A percentile compares a stretch with the other conserved stretches of the same genome.
Evolutionary conservation across 2,113 vertebrate genomes (phyloP).

Genomic region (Australoheros scitulus): DNA sequence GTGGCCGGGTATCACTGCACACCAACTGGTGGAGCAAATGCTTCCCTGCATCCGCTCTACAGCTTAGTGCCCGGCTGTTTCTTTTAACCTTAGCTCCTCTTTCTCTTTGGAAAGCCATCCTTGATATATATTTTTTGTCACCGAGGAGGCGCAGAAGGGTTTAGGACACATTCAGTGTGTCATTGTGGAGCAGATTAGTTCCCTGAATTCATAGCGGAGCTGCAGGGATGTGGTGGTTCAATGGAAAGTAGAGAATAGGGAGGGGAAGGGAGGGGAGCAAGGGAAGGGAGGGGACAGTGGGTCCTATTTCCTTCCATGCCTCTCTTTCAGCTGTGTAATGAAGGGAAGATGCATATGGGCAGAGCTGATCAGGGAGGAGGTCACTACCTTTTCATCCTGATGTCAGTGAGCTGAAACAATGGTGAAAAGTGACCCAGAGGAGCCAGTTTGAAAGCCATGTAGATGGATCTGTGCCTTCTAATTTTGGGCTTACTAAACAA

Average conservation of each 20-base stretch:
- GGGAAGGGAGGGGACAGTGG: conserved; percentile 60
- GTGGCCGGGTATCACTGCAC: conserved; percentile 50
- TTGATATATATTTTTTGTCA: neutral
- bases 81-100: neutral
- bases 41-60: conserved; percentile 41
- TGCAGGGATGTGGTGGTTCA: conserved; percentile 48
- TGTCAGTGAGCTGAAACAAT: conserved; percentile 10
- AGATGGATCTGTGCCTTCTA: neutral
- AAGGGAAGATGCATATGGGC: conserved; percentile 37
- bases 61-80: conserved; percentile 5
- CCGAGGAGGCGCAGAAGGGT: neutral
- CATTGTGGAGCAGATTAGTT: conserved; percentile 23
- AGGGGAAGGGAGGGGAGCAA: conserved; percentile 55
- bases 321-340: conserved; percentile 56
- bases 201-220: conserved; percentile 54
- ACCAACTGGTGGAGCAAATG: conserved; percentile 63
- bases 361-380: conserved; percentile 35
- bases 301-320: conserved; percentile 70
- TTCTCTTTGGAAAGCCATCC: neutral
- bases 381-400: conserved; percentile 21
- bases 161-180: neutral
- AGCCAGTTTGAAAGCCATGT: neutral
- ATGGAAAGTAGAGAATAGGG: conserved; percentile 62
- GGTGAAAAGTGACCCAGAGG: neutral
- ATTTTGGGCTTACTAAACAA: neutral